A percentile compares a stretch with the other conserved stretches of the same genome.
phyloP scores from a whole-genome alignment of 2,888 invertebrate species.

The Hypomecis atomaria region DNA sequence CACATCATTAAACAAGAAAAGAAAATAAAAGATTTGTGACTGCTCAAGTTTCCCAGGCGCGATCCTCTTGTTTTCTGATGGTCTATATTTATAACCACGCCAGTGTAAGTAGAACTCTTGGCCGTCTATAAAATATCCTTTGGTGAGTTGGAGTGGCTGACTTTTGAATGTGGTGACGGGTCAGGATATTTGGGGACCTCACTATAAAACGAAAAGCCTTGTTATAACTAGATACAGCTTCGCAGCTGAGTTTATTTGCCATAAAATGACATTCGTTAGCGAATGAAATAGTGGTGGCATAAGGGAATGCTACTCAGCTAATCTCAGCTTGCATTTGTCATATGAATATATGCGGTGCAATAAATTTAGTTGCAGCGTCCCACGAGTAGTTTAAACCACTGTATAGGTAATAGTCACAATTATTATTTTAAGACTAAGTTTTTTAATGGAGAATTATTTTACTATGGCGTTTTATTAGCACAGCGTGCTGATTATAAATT shows the following conservation, averaged over 20 bases:
- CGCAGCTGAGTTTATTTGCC: constrained; percentile 58
- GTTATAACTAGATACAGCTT: constrained; percentile 60
- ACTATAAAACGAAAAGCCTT: constrained; percentile 55
- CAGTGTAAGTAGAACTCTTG: constrained; percentile 42
- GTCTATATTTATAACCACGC: constrained; percentile 46
- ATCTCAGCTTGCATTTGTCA: constrained; percentile 25
- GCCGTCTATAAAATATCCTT: constrained; percentile 43
- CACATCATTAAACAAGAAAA: constrained; percentile 55
- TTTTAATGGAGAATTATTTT: no score
- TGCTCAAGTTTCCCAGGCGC: constrained; percentile 53
- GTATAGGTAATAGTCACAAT: no score
- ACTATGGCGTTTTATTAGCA: no score
- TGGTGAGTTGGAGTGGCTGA: constrained; percentile 27
- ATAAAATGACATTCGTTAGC: constrained; percentile 59
- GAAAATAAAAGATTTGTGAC: constrained; percentile 59
- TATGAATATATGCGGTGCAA: constrained; percentile 45
- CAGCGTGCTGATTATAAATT: no score
- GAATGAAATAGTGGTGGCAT: constrained; percentile 54
- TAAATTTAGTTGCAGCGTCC: constrained; percentile 41
- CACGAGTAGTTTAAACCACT: background rate
- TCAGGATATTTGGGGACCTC: constrained; percentile 45
- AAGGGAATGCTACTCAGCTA: constrained; percentile 41
- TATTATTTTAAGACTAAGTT: no score
- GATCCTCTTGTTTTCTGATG: constrained; percentile 49
- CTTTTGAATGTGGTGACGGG: constrained; percentile 35